Evolutionary conservation across 2,888 invertebrate species (phyloP).

Genomic region (Cinara cedri): DNA sequence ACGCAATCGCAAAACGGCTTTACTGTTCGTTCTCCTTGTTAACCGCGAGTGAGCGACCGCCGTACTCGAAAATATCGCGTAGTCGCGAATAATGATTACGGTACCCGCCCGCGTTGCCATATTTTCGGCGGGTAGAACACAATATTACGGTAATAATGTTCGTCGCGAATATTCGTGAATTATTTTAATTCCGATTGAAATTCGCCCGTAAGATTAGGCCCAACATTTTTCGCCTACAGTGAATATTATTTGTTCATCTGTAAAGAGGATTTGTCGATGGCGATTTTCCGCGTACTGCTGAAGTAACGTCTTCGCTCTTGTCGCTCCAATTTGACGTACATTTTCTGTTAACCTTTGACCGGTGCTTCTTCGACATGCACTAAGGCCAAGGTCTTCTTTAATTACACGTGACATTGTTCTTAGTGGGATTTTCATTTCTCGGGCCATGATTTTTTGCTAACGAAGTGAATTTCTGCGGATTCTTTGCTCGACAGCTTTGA

Average conservation of each 20-base stretch:
- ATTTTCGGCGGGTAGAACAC: too few relatives aligned
- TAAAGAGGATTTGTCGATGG: slow-evolving; percentile 57
- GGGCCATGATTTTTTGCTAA: neutral
- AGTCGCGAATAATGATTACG: too few relatives aligned
- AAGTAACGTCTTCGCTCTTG: slow-evolving; percentile 10
- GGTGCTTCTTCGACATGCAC: slow-evolving; percentile 15
- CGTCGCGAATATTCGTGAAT: too few relatives aligned
- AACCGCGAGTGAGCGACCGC: too few relatives aligned
- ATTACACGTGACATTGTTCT: slow-evolving; percentile 16
- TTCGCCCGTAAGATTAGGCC: too few relatives aligned
- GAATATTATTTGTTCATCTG: slow-evolving; percentile 59
- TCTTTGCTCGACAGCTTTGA: neutral
- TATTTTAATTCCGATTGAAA: too few relatives aligned
- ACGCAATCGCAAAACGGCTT: too few relatives aligned
- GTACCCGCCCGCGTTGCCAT: too few relatives aligned
- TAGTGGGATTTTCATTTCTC: slow-evolving; percentile 36
- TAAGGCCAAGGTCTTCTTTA: slow-evolving; percentile 8
- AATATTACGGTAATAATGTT: too few relatives aligned
- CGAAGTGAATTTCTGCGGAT: slow-evolving; percentile 10
- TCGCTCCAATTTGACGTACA: neutral
- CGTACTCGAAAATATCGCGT: too few relatives aligned
- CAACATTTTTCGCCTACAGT: slow-evolving; percentile 58
- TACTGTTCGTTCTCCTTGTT: too few relatives aligned
- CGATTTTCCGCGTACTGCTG: neutral
- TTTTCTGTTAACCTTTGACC: neutral